phyloP scores from a whole-genome alignment of 2,113 vertebrate genomes.

The Hiodon tergisus region DNA sequence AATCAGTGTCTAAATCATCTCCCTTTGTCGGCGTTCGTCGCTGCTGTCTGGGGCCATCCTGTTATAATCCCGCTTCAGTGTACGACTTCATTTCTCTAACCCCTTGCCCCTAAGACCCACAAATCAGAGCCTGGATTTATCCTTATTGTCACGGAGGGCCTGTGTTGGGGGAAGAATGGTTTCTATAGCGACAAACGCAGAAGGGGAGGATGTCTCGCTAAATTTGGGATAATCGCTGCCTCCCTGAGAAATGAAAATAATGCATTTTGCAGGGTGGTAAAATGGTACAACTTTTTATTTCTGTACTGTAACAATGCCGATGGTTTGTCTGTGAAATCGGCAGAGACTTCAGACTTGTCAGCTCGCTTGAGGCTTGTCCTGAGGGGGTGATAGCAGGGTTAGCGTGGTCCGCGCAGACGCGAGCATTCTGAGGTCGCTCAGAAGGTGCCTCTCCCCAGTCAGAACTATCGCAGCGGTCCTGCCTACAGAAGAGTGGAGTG shows the following conservation, averaged over 20 bases:
- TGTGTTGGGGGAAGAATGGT: slow-evolving; percentile 50
- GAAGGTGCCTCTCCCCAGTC: no score
- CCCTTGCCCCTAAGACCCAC: slow-evolving; percentile 43
- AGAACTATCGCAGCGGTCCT: no score
- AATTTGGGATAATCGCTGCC: neutral
- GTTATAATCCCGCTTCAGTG: slow-evolving; percentile 12
- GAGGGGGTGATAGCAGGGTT: no score
- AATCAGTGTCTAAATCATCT: slow-evolving; percentile 48
- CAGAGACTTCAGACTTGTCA: no score
- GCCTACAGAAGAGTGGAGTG: no score
- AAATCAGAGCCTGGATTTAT: slow-evolving; percentile 46
- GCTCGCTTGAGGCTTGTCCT: no score
- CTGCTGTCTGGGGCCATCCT: neutral
- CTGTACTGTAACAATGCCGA: neutral
- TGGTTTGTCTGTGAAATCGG: no score
- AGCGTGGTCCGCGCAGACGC: no score
- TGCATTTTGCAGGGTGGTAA: neutral
- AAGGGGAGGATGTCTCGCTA: slow-evolving; percentile 27
- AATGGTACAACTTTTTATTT: neutral
- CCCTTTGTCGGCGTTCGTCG: slow-evolving; percentile 20
- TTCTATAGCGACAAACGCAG: slow-evolving; percentile 56
- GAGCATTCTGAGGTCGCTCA: no score
- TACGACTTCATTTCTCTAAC: slow-evolving; percentile 27
- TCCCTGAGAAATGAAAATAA: neutral
- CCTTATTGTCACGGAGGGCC: slow-evolving; percentile 41